Percentiles rank a stretch among this genome's conserved stretches.
These are phyloP conservation scores for Phalacrocorax pelagicus DNA, from an alignment of 2,113 vertebrate species.

Conservation along the genomic window DNA sequence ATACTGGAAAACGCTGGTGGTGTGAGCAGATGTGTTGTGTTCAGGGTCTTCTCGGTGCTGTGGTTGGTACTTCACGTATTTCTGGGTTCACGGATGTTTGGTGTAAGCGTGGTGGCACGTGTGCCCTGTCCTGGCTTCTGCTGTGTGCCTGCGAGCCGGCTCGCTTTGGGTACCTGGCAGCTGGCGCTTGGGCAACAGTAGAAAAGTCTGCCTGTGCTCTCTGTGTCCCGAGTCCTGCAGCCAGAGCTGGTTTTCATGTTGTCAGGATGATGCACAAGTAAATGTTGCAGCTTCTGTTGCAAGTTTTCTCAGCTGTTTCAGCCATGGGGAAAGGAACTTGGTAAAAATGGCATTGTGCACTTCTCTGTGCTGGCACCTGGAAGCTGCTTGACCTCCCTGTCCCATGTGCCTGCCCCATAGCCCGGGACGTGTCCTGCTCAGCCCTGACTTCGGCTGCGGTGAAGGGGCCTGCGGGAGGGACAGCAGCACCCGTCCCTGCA, in stretches of 20 bases:
- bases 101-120: rapidly evolving
- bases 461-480: not conserved
- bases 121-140: not conserved
- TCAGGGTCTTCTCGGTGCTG: not conserved
- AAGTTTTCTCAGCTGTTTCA: not conserved
- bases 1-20: rapidly evolving
- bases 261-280: not conserved
- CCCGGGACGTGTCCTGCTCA: rapidly evolving
- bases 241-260: not conserved
- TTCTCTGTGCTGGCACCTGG: not conserved
- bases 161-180: not conserved
- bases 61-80: rapidly evolving
- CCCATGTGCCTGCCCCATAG: rapidly evolving
- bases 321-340: rapidly evolving
- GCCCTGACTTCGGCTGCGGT: rapidly evolving
- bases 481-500: rapidly evolving
- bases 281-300: not conserved
- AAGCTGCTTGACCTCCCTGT: not conserved
- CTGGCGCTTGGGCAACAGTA: rapidly evolving
- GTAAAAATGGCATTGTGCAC: rapidly evolving
- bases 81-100: rapidly evolving
- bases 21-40: not conserved
- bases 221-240: rapidly evolving
- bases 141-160: not conserved
- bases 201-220: not conserved